Percentiles rank a stretch among this genome's conserved stretches.
Evolutionary conservation across 2,888 invertebrate genomes (phyloP).

Genomic region (Drosophila recens): DNA sequence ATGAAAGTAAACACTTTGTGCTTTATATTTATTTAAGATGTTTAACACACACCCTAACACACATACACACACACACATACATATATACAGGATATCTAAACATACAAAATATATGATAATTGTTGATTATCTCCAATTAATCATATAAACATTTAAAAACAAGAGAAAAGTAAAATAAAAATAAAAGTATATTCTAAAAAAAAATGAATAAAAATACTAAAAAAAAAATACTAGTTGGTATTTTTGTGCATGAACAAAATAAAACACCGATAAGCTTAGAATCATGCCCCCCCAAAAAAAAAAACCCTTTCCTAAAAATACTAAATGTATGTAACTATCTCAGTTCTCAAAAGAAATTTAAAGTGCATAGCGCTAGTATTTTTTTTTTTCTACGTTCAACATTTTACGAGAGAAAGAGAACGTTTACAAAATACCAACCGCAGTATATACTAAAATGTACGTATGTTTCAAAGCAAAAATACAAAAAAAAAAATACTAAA

Average conservation of each 20-base stretch:
- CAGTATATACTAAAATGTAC: constrained; percentile 38
- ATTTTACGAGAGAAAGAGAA: constrained; percentile 18
- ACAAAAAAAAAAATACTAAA: constrained; percentile 2
- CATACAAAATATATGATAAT: constrained; percentile 15
- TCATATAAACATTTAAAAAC: constrained; percentile 22
- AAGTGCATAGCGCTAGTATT: constrained; percentile 52
- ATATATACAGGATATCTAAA: constrained; percentile 18
- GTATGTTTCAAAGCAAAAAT: constrained; percentile 51
- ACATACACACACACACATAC: neutral
- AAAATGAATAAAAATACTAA: constrained; percentile 18
- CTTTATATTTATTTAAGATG: constrained; percentile 76
- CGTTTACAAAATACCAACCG: constrained; percentile 34
- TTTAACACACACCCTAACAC: constrained; percentile 13
- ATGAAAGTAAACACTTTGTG: constrained; percentile 75
- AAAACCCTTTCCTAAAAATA: neutral
- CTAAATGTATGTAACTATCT: constrained; percentile 5
- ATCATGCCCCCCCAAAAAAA: constrained; percentile 4
- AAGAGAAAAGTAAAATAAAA: neutral
- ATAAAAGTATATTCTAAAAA: constrained; percentile 3
- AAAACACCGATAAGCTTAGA: constrained; percentile 71
- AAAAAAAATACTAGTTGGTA: constrained; percentile 41
- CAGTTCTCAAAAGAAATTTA: constrained; percentile 15
- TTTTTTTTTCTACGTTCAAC: constrained; percentile 2
- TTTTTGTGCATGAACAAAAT: constrained; percentile 54
- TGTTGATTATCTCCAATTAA: constrained; percentile 27